These are phyloP conservation scores for Dromius quadrimaculatus DNA, from an alignment of 2,888 invertebrate genomes.

Conservation along the genomic window DNA sequence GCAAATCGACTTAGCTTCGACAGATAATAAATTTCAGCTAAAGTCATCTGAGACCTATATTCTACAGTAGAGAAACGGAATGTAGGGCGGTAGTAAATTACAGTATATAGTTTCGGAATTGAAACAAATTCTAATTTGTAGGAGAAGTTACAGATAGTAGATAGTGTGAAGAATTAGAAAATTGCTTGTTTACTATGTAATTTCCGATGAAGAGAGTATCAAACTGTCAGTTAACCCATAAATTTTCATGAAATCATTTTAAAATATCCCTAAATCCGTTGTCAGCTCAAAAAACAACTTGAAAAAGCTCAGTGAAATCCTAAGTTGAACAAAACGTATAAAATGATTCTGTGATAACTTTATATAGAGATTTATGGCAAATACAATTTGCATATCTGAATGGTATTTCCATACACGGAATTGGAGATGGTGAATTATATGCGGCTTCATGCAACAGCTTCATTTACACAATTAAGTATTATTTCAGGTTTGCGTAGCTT, in stretches of 20 bases:
- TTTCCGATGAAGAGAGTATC: too few species aligned
- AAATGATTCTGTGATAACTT: conserved; percentile 45
- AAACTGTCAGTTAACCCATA: too few species aligned
- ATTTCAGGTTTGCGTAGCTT: conserved; percentile 5
- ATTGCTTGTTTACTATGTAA: too few species aligned
- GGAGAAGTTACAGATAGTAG: too few species aligned
- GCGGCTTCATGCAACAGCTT: conserved; percentile 42
- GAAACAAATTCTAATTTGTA: too few species aligned
- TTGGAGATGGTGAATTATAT: conserved; percentile 37
- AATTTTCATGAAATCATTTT: too few species aligned
- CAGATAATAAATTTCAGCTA: conserved; percentile 34
- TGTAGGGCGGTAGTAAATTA: too few species aligned
- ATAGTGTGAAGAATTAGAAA: too few species aligned
- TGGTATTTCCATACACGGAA: conserved; percentile 48
- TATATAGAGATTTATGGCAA: conserved; percentile 47
- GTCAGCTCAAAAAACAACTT: background rate
- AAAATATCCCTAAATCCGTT: too few species aligned
- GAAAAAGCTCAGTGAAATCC: conserved; percentile 17
- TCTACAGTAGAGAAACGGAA: conserved; percentile 12
- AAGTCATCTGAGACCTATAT: conserved; percentile 30
- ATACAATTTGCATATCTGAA: conserved; percentile 38
- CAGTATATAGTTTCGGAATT: too few species aligned
- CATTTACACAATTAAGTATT: conserved; percentile 47
- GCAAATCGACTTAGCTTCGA: conserved; percentile 43
- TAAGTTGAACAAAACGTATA: conserved; percentile 41